Conservation (phyloP, 1,140 invertebrate species). For the Monomorium pharaonis region DNA sequence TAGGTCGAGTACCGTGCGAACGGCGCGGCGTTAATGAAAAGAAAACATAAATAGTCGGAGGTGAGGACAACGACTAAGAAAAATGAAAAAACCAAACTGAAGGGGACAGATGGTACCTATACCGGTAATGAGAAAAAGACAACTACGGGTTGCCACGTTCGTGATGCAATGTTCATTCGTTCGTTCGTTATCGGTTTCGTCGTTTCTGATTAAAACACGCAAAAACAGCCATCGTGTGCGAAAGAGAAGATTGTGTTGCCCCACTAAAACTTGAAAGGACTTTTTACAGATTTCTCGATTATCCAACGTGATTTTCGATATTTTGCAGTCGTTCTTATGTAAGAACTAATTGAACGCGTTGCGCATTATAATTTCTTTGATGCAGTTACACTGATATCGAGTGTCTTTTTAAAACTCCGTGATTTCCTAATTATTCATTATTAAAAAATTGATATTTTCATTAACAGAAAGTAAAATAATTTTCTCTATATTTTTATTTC, state of each 20-base stretch:
- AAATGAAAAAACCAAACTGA: constrained; percentile 49
- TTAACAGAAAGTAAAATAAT: not conserved
- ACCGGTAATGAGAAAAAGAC: constrained; percentile 78
- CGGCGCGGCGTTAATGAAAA: constrained; percentile 74
- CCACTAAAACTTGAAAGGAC: not conserved
- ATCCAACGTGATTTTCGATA: not conserved
- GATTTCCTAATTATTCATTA: not conserved
- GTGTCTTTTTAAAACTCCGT: not conserved
- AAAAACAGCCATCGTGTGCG: constrained; percentile 28
- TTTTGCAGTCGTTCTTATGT: not conserved
- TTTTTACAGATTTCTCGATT: constrained; percentile 32
- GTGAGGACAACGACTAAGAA: constrained; percentile 67
- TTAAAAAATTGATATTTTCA: not conserved
- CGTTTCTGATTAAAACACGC: constrained; percentile 55
- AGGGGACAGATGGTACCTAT: constrained; percentile 18
- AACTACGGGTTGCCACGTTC: constrained; percentile 24
- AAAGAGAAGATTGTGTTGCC: constrained; percentile 22
- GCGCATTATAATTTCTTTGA: not conserved
- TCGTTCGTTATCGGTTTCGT: constrained; percentile 38
- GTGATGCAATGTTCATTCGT: constrained; percentile 24
- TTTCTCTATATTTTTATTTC: not conserved
- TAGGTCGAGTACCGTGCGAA: not conserved
- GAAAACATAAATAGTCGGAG: constrained; percentile 74
- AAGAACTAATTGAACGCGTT: constrained; percentile 17
- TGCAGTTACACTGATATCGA: not conserved